phyloP scores from a whole-genome alignment of 2,888 invertebrate genomes.

The Brachynemurus nebulosus region DNA sequence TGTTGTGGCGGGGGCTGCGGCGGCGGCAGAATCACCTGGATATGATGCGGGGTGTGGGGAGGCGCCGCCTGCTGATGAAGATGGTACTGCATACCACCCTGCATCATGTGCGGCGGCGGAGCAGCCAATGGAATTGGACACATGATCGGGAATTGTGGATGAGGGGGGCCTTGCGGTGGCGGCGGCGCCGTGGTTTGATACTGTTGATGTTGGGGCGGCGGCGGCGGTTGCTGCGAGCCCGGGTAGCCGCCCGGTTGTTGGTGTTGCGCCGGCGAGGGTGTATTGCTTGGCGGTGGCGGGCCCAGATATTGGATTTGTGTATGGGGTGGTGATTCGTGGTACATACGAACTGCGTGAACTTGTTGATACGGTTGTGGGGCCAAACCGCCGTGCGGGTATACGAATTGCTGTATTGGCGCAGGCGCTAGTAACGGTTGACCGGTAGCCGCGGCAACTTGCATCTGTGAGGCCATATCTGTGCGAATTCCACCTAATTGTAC shows the following conservation, averaged over 20 bases:
- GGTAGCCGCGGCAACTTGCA: conserved; percentile 69
- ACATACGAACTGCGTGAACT: conserved; percentile 50
- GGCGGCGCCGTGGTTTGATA: conserved; percentile 43
- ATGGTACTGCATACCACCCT: conserved; percentile 33
- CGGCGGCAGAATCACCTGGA: conserved; percentile 33
- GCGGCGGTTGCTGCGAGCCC: conserved; percentile 28
- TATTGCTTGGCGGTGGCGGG: conserved; percentile 40
- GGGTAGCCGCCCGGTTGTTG: conserved; percentile 23
- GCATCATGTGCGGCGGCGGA: conserved; percentile 36
- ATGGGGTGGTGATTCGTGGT: conserved; percentile 43
- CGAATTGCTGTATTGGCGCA: conserved; percentile 48
- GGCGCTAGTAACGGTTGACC: conserved; percentile 77
- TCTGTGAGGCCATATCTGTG: conserved; percentile 50
- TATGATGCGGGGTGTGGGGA: conserved; percentile 30
- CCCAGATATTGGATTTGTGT: conserved; percentile 38
- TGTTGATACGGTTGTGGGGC: conserved; percentile 31
- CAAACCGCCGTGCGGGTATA: conserved; percentile 27
- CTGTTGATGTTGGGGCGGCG: conserved; percentile 35
- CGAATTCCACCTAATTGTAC: conserved; percentile 35
- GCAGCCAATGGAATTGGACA: conserved; percentile 35
- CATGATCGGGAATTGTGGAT: conserved; percentile 41
- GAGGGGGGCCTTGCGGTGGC: conserved; percentile 38
- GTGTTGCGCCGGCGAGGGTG: conserved; percentile 31
- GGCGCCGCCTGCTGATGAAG: conserved; percentile 35
- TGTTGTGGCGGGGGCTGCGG: conserved; percentile 34